These are phyloP conservation scores for Neopelma chrysocephalum DNA, from an alignment of 2,797 vertebrate genomes.

Conservation along the genomic window DNA sequence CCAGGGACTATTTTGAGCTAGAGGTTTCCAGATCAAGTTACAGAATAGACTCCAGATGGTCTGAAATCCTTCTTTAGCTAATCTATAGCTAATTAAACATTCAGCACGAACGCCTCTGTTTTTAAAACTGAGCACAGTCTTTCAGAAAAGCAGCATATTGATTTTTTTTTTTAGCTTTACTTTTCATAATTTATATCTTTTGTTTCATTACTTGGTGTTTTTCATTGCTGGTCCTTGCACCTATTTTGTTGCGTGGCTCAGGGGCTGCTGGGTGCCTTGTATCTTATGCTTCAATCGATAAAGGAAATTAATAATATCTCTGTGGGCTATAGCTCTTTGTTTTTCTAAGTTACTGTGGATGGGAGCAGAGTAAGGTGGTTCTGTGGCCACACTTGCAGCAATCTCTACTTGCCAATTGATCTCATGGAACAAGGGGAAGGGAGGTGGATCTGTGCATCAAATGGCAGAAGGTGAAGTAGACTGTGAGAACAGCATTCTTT, in stretches of 20 bases:
- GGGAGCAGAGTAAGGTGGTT: background rate
- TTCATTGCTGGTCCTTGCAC: background rate
- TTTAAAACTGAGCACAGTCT: conserved; percentile 45
- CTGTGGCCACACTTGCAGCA: background rate
- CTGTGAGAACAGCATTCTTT: background rate
- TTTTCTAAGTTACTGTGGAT: background rate
- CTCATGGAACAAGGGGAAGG: background rate
- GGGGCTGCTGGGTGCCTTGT: background rate
- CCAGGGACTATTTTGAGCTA: conserved; percentile 27
- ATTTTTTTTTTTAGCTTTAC: conserved; percentile 41
- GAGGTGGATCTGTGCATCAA: background rate
- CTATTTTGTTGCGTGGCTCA: background rate
- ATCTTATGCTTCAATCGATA: background rate
- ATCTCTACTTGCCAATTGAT: background rate
- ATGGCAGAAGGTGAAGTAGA: background rate
- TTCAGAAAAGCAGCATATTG: conserved; percentile 54
- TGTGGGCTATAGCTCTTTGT: background rate
- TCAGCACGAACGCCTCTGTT: conserved; percentile 44
- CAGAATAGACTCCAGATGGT: conserved; percentile 71
- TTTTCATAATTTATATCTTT: background rate
- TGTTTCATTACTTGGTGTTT: background rate
- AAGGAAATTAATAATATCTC: background rate
- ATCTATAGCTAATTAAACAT: conserved; percentile 71
- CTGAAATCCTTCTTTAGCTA: conserved; percentile 64
- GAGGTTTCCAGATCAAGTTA: conserved; percentile 50